Evolutionary conservation across 1,140 invertebrate genomes (phyloP), one percentile per base, ranked within the genome.

Genomic region (Drosophila virilis): DNA sequence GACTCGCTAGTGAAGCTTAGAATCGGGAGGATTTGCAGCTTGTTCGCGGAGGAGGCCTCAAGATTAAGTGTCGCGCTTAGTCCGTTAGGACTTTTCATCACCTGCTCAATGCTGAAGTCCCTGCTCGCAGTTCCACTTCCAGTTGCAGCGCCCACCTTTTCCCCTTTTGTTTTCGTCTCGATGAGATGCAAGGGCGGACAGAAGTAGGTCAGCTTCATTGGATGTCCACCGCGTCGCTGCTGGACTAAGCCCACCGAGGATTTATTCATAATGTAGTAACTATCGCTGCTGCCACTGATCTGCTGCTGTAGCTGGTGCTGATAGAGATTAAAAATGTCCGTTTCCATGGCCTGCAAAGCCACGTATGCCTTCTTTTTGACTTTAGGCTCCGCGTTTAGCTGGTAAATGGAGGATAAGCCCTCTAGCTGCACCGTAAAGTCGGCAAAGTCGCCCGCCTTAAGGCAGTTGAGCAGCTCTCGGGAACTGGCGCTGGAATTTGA

Each of bases 131-230:
- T 43, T 28, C 48, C 59, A n/a, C 22, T 10, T 60, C 7, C 8
- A 13, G 33, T 13, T 60, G n/a, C 8, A 13, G 33, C 12, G 10
- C 33, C 15, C 9, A 38, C 38, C 12, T 64, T 17, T n/a, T 50
- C 48, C 3, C 22, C 48, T 35, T 73, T 67, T 0, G 35, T 9
- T 15, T 66, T 46, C 1, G 35, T 17, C 8, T 89, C 84, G 4
- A 75, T 48, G 2, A 89, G 33, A 28, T 89, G 84, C 0, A 88
- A 61, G 0, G 84, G 77, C 13, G 84, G 80, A 8, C 99, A 97
- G 91, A 98, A 98, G 92, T 98, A 99, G 0, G 97, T 98, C 10
- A 99, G 92, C 80, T 97, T 97, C 96, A 98, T 97, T 0, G 98
- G 96, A 91, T 98, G 97, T 38, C 97, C 96, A 83, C 96, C 96